phyloP scores from a whole-genome alignment of 1,140 invertebrate genomes.

The Copidosoma floridanum region DNA sequence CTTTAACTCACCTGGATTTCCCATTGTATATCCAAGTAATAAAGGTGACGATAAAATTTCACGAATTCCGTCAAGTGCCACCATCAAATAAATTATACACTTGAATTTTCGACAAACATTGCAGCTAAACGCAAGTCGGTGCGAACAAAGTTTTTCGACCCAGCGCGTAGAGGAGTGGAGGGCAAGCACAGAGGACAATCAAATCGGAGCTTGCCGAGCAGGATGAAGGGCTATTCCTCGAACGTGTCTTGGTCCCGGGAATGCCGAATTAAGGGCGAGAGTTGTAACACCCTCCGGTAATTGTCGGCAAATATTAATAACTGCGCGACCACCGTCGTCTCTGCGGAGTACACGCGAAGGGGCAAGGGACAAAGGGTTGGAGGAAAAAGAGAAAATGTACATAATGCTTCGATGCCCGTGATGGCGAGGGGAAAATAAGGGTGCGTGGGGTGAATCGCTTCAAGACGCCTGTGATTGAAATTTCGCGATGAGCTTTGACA shows the following conservation, averaged over 20 bases:
- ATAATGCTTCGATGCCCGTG: constrained; percentile 55
- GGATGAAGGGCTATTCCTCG: background rate
- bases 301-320: constrained; percentile 60
- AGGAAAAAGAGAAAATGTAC: constrained; percentile 56
- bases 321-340: constrained; percentile 35
- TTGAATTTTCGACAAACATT: too few relatives aligned
- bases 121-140: background rate
- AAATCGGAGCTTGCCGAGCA: too few relatives aligned
- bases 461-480: constrained; percentile 55
- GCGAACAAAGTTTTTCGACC: background rate
- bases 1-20: too few relatives aligned
- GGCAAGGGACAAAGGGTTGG: constrained; percentile 50
- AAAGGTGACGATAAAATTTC: too few relatives aligned
- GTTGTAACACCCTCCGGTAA: constrained; percentile 45
- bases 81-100: too few relatives aligned
- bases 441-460: constrained; percentile 32
- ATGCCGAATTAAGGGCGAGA: constrained; percentile 51
- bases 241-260: constrained; percentile 46
- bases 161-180: too few relatives aligned
- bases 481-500: constrained; percentile 56
- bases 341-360: constrained; percentile 35
- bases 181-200: too few relatives aligned
- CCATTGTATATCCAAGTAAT: too few relatives aligned
- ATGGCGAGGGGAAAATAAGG: constrained; percentile 29
- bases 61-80: too few relatives aligned